These are phyloP conservation scores for Mesembrinibis cayennensis DNA, from an alignment of 2,113 vertebrate genomes.

Conservation along the genomic window DNA sequence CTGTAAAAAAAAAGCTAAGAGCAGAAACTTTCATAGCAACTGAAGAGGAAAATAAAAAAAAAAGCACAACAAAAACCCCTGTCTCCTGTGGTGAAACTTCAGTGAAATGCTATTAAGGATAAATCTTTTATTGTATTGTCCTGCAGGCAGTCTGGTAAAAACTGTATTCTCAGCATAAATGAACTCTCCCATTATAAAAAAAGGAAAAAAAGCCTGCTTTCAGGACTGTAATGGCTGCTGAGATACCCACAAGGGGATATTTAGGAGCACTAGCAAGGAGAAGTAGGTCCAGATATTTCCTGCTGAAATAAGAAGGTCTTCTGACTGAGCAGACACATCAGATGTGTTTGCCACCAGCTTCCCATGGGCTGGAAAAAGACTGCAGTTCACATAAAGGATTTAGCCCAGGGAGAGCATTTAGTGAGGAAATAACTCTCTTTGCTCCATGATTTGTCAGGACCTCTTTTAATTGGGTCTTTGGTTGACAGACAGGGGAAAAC, in stretches of 20 bases:
- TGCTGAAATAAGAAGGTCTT: slow-evolving; percentile 8
- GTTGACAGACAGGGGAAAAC: neutral
- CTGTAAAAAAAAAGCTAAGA: neutral
- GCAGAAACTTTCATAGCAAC: neutral
- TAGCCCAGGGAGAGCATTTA: slow-evolving; percentile 27
- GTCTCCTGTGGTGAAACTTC: slow-evolving; percentile 64
- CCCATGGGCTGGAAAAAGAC: slow-evolving; percentile 32
- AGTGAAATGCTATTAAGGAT: slow-evolving; percentile 70
- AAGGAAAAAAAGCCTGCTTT: neutral
- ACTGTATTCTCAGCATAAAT: slow-evolving; percentile 65
- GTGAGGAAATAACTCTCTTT: slow-evolving; percentile 21
- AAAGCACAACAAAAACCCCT: slow-evolving; percentile 14
- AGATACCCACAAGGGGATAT: neutral
- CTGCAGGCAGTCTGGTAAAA: slow-evolving; percentile 70
- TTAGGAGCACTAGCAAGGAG: neutral
- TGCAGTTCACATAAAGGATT: neutral
- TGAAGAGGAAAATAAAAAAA: neutral
- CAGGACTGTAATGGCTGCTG: neutral
- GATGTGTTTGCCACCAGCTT: slow-evolving; percentile 25
- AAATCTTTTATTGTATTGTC: slow-evolving; percentile 73
- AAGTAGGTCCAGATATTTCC: slow-evolving; percentile 32
- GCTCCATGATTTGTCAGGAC: neutral
- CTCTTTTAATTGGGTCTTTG: slow-evolving; percentile 15
- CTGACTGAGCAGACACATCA: slow-evolving; percentile 22
- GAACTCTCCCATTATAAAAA: slow-evolving; percentile 54